Evolutionary conservation across 1,140 invertebrate genomes (phyloP), one percentile per base, ranked within the genome.

Genomic region (Hyles vespertilio): DNA sequence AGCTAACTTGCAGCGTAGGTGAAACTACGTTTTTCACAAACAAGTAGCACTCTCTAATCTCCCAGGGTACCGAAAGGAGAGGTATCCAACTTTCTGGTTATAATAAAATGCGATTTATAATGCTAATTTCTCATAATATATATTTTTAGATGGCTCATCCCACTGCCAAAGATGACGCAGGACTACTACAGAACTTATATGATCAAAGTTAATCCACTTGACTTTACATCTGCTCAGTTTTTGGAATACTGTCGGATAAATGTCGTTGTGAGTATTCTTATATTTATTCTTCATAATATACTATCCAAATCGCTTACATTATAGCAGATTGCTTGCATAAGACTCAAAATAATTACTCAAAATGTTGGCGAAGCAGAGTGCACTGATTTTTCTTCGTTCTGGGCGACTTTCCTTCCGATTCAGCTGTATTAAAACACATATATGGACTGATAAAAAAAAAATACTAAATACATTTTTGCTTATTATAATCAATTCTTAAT

Each of bases 101-200:
- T 22, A 22, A 22, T 22, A 22, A 22, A 22, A 22, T 22, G 22
- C 22, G 22, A 22, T 22, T 22, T 22, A 22, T 22, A 22, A 22
- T 22, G 22, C 22, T 22, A 22, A 22, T 22, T 22, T 22, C 22
- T 22, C 22, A 22, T 22, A 22, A 22, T 22, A 22, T 22, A 22
- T 22, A 22, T 22, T 22, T 22, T 22, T 22, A 56, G 54, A 3
- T 47, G 9, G 8, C 8, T 47, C 10, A n/a, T 47, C 9, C 43
- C 45, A n/a, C 45, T 56, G 22, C 54, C 54, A 33, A 56, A 56
- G 11, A 47, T 56, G 45, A 56, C 54, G 33, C 32, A 47, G 11
- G 45, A 56, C 33, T 32, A 47, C 45, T 32, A 10, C 2, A 9
- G 54, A 34, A 32, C 47, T 5, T 47, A 33, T 11, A 47, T 47